phyloP scores from a whole-genome alignment of 53 echinoderm and acorn worm species.

The Holothuria scabra region DNA sequence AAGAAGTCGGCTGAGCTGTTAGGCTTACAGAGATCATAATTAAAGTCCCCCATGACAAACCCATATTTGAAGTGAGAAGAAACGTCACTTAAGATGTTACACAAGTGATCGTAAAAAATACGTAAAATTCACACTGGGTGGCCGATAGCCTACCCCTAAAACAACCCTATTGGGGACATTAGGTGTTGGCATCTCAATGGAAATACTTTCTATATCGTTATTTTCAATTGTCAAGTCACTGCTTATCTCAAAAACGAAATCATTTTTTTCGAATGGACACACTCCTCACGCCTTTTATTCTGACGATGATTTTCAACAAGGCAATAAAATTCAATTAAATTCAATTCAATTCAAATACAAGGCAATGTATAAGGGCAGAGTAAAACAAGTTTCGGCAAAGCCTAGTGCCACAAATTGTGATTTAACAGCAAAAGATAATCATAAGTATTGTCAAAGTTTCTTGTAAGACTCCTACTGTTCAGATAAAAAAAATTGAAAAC shows the following conservation, averaged over 20 bases:
- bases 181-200: not conserved
- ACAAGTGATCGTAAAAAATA: not conserved
- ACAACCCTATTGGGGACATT: not conserved
- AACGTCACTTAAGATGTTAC: not conserved
- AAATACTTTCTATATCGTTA: conserved; percentile 9
- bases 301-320: no score
- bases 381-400: not conserved
- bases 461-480: not conserved
- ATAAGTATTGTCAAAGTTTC: not conserved
- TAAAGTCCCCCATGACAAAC: no score
- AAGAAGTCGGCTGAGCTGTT: no score
- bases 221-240: not conserved
- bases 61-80: not conserved
- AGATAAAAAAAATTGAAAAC: not conserved
- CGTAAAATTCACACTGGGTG: not conserved
- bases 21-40: no score
- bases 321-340: no score
- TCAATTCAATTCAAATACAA: no score
- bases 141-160: conserved; percentile 10
- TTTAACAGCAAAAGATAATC: not conserved
- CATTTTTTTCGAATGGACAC: not conserved
- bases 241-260: conserved; percentile 1
- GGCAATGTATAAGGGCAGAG: no score
- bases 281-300: no score
- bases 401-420: conserved; percentile 5